Evolutionary conservation across 2,113 vertebrate genomes (phyloP), one percentile per base, ranked within the genome.

Genomic region (Potamarius usumacintae): DNA sequence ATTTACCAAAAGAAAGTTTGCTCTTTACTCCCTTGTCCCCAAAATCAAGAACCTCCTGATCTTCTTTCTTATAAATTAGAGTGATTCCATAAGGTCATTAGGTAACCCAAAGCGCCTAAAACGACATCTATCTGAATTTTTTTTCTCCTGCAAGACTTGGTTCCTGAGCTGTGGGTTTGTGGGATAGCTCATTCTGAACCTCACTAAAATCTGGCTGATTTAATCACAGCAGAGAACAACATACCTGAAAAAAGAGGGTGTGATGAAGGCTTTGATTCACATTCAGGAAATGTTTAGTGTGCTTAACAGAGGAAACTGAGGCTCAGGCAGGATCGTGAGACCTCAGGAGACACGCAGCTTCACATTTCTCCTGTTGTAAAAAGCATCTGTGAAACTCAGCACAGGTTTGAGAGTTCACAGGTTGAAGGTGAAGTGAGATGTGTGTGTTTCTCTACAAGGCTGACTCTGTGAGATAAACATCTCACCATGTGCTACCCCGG

Each of bases 381-480:
- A 82, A 82, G 81, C 81, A 82, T 82, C 60, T 82, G 60, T 65
- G 81, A 63, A 82, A 82, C 42, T 82, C 14, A 65, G 81, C 60
- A 62, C 81, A 82, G 81, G 58, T 82, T 65, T 82, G 81, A 82
- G 22, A 82, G 81, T 82, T 82, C 81, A 82, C 81, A 82, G 81
- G 81, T 65, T 82, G 81, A 82, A 82, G 81, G 81, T 82, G 81
- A 82, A 65, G 22, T 82, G 34, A 82, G 30, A 25, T 82, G 78
- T 12, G 48, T 27, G n/a, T 50, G 22, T 82, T 65, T 82, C 60
- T n/a, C 60, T 50, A 82, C 60, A 82, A 82, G 60, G 81, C 81
- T 5, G 15, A 7, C 42, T 82, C 34, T 82, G 58, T 63, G 80
- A 82, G 80, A 82, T 82, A 82, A 82, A 48, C 58, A 82, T 82